phyloP scores from a whole-genome alignment of 2,113 vertebrate genomes.

The Hipposideros armiger region DNA sequence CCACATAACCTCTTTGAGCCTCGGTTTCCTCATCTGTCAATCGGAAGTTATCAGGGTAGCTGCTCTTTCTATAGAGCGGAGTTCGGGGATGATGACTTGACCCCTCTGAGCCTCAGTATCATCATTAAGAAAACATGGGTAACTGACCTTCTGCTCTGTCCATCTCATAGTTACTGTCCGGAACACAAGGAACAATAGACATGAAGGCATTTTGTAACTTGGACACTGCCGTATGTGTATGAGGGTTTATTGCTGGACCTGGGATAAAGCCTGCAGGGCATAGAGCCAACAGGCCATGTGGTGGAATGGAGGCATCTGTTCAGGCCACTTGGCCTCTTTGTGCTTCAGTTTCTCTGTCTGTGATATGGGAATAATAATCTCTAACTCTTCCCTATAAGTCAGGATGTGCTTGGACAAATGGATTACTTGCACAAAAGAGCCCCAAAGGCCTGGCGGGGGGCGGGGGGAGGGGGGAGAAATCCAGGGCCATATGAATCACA shows the following conservation, averaged over 20 bases:
- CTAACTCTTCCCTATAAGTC: neutral
- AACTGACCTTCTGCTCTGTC: neutral
- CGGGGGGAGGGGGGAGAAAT: neutral
- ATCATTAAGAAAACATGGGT: neutral
- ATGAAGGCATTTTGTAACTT: neutral
- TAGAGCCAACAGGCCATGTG: neutral
- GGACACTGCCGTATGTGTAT: accelerated
- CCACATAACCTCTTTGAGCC: neutral
- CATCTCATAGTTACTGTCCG: neutral
- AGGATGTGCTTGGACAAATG: neutral
- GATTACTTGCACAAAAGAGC: neutral
- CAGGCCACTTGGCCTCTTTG: neutral
- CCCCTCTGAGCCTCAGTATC: neutral
- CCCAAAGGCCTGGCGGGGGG: neutral
- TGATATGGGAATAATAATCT: neutral
- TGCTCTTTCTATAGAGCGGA: neutral
- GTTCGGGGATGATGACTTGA: neutral
- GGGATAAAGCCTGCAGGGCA: neutral
- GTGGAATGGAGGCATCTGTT: neutral
- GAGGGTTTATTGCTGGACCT: accelerated
- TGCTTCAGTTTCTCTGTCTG: neutral
- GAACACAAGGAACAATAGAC: no score
- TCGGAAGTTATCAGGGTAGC: neutral
- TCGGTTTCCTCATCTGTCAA: neutral
- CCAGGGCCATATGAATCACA: neutral